A percentile compares a stretch with the other conserved stretches of the same genome.
Evolutionary conservation across 30 jellyfish, hydroid and myxozoan genomes (phyloP).

Genomic region (Catostylus mosaicus): DNA sequence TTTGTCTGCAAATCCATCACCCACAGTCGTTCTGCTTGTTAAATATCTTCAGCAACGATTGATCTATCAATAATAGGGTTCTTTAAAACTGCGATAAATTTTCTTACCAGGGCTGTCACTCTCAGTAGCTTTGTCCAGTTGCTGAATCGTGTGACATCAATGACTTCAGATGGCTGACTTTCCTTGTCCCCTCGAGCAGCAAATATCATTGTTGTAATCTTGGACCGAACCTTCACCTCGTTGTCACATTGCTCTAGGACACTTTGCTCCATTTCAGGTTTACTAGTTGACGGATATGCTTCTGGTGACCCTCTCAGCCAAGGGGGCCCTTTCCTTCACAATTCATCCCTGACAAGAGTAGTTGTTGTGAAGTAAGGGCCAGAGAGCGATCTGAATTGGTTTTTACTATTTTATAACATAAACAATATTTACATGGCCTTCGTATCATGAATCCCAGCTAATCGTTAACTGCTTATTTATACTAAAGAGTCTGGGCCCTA

Average conservation of each 20-base stretch:
- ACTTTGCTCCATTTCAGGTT: constrained; percentile 4
- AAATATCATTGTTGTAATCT: not conserved
- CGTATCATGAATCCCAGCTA: too few species aligned
- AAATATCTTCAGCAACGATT: constrained; percentile 16
- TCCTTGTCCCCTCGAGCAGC: not conserved
- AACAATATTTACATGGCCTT: not conserved
- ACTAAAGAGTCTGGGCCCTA: not conserved
- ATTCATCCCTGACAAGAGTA: too few species aligned
- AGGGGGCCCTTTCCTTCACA: constrained; percentile 58
- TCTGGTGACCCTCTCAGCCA: constrained; percentile 58
- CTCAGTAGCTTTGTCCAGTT: not conserved
- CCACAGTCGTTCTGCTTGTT: constrained; percentile 42
- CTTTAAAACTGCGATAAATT: not conserved
- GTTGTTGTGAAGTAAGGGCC: constrained; percentile 7
- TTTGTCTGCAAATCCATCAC: constrained; percentile 11
- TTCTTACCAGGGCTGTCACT: constrained; percentile 37
- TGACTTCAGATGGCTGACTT: constrained; percentile 3
- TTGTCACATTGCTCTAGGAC: constrained; percentile 2
- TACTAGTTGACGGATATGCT: not conserved
- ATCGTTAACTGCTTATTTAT: not conserved
- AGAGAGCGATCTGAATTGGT: not conserved
- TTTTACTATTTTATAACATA: not conserved
- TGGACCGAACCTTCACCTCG: constrained; percentile 14
- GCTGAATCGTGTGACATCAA: not conserved
- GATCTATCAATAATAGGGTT: not conserved